These are phyloP conservation scores for Stegophylla sp. DNA, from an alignment of 2,888 invertebrate species.

Conservation along the genomic window DNA sequence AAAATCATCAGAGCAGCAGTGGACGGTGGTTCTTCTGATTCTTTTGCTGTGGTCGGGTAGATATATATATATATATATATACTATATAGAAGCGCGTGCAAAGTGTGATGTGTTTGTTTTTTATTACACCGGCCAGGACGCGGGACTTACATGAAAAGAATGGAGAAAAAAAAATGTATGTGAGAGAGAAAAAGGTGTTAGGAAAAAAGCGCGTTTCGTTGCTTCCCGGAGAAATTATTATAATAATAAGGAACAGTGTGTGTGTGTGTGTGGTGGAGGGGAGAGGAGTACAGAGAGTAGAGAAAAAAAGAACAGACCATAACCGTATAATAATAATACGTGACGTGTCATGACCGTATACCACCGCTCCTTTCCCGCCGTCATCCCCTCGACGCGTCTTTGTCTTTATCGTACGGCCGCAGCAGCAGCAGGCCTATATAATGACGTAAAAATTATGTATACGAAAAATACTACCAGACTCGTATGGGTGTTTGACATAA, in stretches of 20 bases:
- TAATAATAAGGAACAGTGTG: not conserved
- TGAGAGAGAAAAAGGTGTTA: not conserved
- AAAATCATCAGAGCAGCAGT: not conserved
- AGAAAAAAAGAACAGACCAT: not conserved
- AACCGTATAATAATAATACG: not conserved
- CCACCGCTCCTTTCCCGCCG: not conserved
- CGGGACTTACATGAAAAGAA: conserved; percentile 3
- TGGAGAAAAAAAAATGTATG: not conserved
- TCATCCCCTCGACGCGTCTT: not conserved
- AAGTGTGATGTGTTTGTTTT: conserved; percentile 3
- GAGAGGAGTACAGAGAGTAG: not conserved
- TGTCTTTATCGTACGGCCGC: not conserved
- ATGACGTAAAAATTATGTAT: conserved; percentile 33
- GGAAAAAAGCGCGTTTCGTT: not conserved
- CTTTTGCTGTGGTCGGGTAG: no score
- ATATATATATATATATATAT: not conserved
- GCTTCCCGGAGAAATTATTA: conserved; percentile 9
- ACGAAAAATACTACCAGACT: not conserved
- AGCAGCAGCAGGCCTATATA: conserved; percentile 2
- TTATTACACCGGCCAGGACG: not conserved
- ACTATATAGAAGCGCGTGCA: no score
- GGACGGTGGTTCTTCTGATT: no score
- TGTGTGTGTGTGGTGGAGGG: not conserved
- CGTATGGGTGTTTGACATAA: no score
- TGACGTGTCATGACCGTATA: not conserved